Percentiles rank a stretch among this genome's conserved stretches.
phyloP scores from a whole-genome alignment of 2,797 vertebrate species.

The Bryconaethiops microstoma region DNA sequence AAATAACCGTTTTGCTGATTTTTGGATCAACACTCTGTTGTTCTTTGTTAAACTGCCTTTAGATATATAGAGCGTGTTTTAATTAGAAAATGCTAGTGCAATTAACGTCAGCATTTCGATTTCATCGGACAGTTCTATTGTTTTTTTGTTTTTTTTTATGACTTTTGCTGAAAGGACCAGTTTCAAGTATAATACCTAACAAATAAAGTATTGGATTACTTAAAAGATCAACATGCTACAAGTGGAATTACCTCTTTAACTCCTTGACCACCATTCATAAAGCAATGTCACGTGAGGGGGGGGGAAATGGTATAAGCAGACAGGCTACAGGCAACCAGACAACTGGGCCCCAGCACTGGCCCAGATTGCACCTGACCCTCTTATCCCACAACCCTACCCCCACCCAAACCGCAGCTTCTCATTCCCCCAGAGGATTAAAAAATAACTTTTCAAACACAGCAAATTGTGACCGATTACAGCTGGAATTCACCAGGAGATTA shows the following conservation, averaged over 20 bases:
- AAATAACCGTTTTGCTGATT: too few species aligned
- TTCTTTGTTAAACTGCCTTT: neutral
- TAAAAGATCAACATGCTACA: neutral
- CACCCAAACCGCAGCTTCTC: slow-evolving; percentile 35
- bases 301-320: slow-evolving; percentile 14
- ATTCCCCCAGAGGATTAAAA: slow-evolving; percentile 61
- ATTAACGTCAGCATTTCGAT: too few species aligned
- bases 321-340: slow-evolving; percentile 33
- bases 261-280: slow-evolving; percentile 36
- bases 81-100: neutral
- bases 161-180: neutral
- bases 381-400: neutral
- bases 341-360: slow-evolving; percentile 43
- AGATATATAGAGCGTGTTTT: neutral
- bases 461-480: slow-evolving; percentile 66
- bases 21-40: neutral
- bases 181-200: neutral
- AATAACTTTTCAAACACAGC: slow-evolving; percentile 63
- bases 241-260: slow-evolving; percentile 35
- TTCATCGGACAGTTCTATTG: too few species aligned
- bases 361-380: slow-evolving; percentile 48
- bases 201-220: too few species aligned
- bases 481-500: slow-evolving; percentile 62
- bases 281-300: slow-evolving; percentile 11
- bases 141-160: too few species aligned